Base-by-base conservation (phyloP, 2,797 vertebrate species). In the Centropyge bicolor region DNA sequence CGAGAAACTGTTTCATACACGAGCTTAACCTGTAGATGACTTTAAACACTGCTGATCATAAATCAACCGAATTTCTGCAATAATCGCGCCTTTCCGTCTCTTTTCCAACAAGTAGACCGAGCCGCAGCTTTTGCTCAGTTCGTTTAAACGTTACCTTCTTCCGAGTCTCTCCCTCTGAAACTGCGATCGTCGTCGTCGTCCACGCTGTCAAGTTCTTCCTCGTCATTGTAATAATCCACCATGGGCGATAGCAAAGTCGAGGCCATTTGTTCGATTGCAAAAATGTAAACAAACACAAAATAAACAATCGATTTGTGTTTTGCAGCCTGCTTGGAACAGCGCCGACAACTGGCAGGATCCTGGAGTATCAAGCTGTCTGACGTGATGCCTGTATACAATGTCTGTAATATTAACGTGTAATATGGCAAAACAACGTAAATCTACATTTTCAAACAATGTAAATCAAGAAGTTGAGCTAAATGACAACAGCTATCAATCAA, bases 131-230 rank as follows among this genome's bases (percentile, higher is more conserved):
- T 41, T 68, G 52, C 35, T 74, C 62, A 70, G 59, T 74, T 81
- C 55, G 24, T 64, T 82, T 74, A 81, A 31, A 65, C 75, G 62
- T 76, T 92, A 97, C 98, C 98, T 95, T 99, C 98, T 62, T 99
- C 98, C 0, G 98, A 99, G 83, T 99, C 98, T 79, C 98, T 96
- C 40, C 96, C 97, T 66, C 98, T 97, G 76, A 97, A 97, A 91
- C 98, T 98, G 22, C 97, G 96, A 74, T 98, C 98, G 41, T 98
- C 98, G 67, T 99, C 98, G 59, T 99, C 98, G 4, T 98, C 98
- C 88, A 98, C 97, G 76, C 97, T 98, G 74, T 98, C 97, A 40
- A 98, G 96, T 48, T 98, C 97, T 77, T 98, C 97, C 79, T 98
- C 97, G 20, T 99, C 98, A 0, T 98, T 98, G 82, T 98, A 99